Evolutionary conservation across 2,888 invertebrate genomes (phyloP).

Genomic region (Oxystoma pomonae): DNA sequence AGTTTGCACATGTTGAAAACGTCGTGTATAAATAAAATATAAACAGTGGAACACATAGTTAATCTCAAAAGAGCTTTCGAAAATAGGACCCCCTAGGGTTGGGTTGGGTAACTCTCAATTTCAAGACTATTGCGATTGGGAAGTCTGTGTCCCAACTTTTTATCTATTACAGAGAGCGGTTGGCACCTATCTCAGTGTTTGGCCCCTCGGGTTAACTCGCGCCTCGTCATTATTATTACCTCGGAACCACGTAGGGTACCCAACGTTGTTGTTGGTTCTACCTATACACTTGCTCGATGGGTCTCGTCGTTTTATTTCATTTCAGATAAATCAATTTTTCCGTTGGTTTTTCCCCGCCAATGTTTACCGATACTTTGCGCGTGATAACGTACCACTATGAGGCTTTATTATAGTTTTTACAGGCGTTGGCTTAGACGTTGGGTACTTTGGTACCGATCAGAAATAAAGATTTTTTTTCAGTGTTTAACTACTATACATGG

Average conservation of each 20-base stretch:
- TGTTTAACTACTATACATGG: too few relatives aligned
- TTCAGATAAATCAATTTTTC: conserved; percentile 34
- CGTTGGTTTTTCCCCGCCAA: conserved; percentile 29
- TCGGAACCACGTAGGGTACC: background rate
- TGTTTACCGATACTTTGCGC: conserved; percentile 25
- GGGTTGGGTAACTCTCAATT: too few relatives aligned
- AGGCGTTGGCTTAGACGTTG: too few relatives aligned
- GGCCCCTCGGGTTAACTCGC: background rate
- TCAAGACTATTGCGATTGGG: too few relatives aligned
- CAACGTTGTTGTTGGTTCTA: background rate
- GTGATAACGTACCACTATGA: conserved; percentile 16
- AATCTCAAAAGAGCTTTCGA: too few relatives aligned
- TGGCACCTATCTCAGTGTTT: background rate
- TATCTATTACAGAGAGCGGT: background rate
- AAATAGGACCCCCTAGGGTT: too few relatives aligned
- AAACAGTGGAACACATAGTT: too few relatives aligned
- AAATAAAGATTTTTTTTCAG: too few relatives aligned
- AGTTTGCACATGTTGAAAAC: too few relatives aligned
- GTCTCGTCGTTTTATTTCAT: conserved; percentile 26
- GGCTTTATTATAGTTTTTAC: background rate
- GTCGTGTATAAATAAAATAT: too few relatives aligned
- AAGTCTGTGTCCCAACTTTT: too few relatives aligned
- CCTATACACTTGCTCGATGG: background rate
- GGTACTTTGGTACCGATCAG: too few relatives aligned
- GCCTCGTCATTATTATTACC: background rate